These are phyloP conservation scores for Machimus atricapillus DNA, from an alignment of 2,888 invertebrate species.

Conservation along the genomic window DNA sequence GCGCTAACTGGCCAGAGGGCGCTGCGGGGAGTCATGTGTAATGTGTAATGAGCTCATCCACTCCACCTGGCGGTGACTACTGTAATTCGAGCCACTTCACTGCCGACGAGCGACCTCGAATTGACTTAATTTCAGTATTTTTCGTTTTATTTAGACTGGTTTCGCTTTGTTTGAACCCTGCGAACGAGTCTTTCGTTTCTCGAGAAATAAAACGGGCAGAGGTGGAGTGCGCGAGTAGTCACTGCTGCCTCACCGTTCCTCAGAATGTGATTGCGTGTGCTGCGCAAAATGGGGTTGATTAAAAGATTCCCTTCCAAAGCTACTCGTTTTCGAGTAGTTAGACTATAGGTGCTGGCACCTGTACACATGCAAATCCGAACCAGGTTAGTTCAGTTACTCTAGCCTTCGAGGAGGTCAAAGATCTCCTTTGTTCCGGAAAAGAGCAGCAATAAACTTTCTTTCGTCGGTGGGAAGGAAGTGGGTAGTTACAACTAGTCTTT, in stretches of 20 bases:
- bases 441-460: not conserved
- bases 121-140: constrained; percentile 6
- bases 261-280: not conserved
- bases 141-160: not conserved
- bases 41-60: not conserved
- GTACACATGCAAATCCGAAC: not conserved
- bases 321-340: not conserved
- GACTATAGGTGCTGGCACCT: not conserved
- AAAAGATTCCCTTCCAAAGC: not conserved
- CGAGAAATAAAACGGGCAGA: not conserved
- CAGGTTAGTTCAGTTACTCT: not conserved
- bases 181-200: not conserved
- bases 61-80: not conserved
- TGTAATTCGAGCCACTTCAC: not conserved
- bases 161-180: not conserved
- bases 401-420: not conserved
- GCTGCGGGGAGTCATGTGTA: not conserved
- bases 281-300: not conserved
- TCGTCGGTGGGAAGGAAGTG: not conserved
- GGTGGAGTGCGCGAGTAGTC: not conserved
- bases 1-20: not conserved
- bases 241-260: not conserved
- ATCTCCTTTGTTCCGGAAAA: not conserved
- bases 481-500: not conserved
- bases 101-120: constrained; percentile 21